Base-by-base conservation (phyloP, 1,140 invertebrate species). In the Drosophila nigromelanica region DNA sequence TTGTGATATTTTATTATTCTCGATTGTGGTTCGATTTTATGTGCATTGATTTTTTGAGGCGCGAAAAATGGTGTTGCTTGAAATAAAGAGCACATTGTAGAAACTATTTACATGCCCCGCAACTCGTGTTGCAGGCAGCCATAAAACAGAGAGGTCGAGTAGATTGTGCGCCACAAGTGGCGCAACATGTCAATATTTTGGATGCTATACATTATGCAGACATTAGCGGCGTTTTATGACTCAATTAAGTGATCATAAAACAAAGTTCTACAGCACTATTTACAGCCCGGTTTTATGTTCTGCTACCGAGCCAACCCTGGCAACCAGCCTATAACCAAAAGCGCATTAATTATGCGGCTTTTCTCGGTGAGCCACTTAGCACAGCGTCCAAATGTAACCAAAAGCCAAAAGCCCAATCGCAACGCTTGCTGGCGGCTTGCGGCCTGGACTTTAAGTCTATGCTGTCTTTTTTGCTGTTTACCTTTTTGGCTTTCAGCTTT, bases 301-400 rank as follows among this genome's bases (percentile, higher is more conserved):
- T 35, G 58, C 40, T 47, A 55, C 40, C 48, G 55, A 50, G n/a
- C 37, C 37, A 27, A 67, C 42, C 21, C 27, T 1, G 27, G 27
- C 33, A 14, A 18, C 33, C 42, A 42, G 11, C 30, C 15, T 12
- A 73, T 52, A 70, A 54, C 74, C 82, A 76, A 80, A 81, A 86
- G 77, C 82, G 75, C 78, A 76, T 82, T 86, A 89, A 86, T 86
- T 89, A 89, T 82, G 83, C 54, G 78, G 82, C 64, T 78, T 62
- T 62, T 18, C 14, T 33, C 43, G 18, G 11, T 30, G 37, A 52
- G 62, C 52, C 42, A 58, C 37, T 77, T 64, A 48, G 45, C 42
- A 14, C 33, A 54, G 47, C 50, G 18, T 39, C 33, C 27, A 42
- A 47, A 40, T 37, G 12, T 8, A 37, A 42, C 30, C 39, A 18